phyloP scores from a whole-genome alignment of 2,797 vertebrate species.

The Sebastolobus altivelis region DNA sequence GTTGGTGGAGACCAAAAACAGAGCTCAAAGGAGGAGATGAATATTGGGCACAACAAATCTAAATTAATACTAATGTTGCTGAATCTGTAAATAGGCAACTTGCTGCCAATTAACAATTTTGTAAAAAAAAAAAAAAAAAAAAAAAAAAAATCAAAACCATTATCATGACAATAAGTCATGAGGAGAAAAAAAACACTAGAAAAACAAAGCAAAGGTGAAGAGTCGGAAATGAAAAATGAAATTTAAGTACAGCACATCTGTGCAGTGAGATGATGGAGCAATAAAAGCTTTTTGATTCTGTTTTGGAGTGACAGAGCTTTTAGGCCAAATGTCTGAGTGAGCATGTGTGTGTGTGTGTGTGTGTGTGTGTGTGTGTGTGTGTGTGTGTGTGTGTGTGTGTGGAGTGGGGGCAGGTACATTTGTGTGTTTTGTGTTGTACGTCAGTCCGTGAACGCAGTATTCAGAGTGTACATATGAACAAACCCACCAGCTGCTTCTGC shows the following conservation, averaged over 20 bases:
- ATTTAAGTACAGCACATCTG: constrained; percentile 61
- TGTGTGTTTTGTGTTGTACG: not conserved
- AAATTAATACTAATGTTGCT: not conserved
- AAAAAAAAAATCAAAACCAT: too few species aligned
- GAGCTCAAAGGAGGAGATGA: not conserved
- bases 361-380: not conserved
- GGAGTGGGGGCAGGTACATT: not conserved
- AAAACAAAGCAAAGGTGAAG: constrained; percentile 15
- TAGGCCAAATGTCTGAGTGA: constrained; percentile 47
- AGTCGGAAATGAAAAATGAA: constrained; percentile 18
- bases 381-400: not conserved
- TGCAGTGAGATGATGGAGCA: constrained; percentile 55
- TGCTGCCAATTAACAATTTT: too few species aligned
- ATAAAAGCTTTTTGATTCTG: constrained; percentile 64
- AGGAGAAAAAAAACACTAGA: not conserved
- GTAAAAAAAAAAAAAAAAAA: not conserved
- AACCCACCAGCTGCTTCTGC: not conserved
- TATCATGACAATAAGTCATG: not conserved
- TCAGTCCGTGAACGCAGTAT: not conserved
- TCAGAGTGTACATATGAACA: not conserved
- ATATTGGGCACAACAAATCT: not conserved
- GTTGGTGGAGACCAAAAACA: not conserved
- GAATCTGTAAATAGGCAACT: not conserved
- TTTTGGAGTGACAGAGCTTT: constrained; percentile 56
- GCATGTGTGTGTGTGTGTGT: not conserved